phyloP scores from a whole-genome alignment of 2,888 invertebrate species.

The Drosophila nr. perissopoda region DNA sequence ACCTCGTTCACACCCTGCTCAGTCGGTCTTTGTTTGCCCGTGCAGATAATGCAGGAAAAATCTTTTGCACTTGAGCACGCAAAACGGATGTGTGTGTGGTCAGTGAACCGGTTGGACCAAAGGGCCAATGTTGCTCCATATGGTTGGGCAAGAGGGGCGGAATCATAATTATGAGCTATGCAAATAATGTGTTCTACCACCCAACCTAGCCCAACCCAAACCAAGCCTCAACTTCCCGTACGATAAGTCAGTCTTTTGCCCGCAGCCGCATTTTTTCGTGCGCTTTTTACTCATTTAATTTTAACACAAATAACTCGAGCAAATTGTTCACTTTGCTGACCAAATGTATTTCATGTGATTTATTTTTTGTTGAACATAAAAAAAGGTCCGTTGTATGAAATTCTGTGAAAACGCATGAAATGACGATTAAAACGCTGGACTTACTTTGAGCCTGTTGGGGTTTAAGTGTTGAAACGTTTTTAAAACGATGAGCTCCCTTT shows the following conservation, averaged over 20 bases:
- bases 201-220: not conserved
- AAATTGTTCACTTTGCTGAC: constrained; percentile 74
- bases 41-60: constrained; percentile 68
- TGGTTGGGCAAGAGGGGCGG: constrained; percentile 14
- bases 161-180: constrained; percentile 76
- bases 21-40: constrained; percentile 37
- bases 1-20: constrained; percentile 2
- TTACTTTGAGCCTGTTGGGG: not conserved
- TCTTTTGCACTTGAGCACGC: constrained; percentile 68
- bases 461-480: not conserved
- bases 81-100: constrained; percentile 33
- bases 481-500: not conserved
- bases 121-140: constrained; percentile 3
- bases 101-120: constrained; percentile 13
- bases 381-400: no score
- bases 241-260: constrained; percentile 10
- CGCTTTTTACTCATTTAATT: constrained; percentile 48
- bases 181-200: constrained; percentile 52
- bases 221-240: not conserved
- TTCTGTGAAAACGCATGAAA: constrained; percentile 8
- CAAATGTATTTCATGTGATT: constrained; percentile 43
- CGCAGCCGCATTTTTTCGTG: constrained; percentile 2
- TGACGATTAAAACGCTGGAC: not conserved
- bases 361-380: no score
- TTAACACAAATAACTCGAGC: constrained; percentile 68